Base-by-base conservation (phyloP, 2,797 vertebrate species). In the Stomatorhinus walkeri region DNA sequence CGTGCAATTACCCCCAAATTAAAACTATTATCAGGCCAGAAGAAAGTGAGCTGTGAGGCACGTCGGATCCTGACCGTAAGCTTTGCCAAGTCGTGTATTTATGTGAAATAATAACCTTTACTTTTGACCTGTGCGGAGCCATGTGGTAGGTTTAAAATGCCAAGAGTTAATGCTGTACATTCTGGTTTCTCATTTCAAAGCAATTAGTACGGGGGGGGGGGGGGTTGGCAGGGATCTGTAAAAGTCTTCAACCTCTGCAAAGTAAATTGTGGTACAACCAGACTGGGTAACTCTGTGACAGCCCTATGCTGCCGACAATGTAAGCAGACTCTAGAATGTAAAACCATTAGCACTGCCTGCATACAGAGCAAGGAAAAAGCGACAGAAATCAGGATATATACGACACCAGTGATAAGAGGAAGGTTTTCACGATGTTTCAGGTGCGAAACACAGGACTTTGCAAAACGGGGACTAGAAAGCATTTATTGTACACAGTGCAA, bases 1-100 rank as follows among this genome's bases (percentile, higher is more conserved):
- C 24, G 81, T 16, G 59, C 28, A 56, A 87, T 76, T 79, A 87
- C 64, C 46, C 16, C 28, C 61, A n/a, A 89, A 19, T 87, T 87
- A 87, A 87, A 72, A 52, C 16, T 86, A 87, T 64, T 54, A 89
- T 85, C 88, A 84, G 51, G 54, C 83, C 36, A 64, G 59, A 68
- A 89, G 84, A 89, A 51, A 48, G 40, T n/a, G 46, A 49, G 52
- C 56, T 51, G 36, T 49, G 16, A 28, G 43, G 81, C 56, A 51
- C 6, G 22, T 19, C 28, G 12, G 16, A 28, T 61, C 43, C 56
- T 72, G 59, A 46, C 14, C 14, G 24, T 54, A 14, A 51, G 83
- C 56, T n/a, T 86, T 85, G 43, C 43, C 28, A 81, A 19, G 72
- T 3, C 72, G 8, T 88, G 8, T 81, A 68, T 81, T 88, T 40